A percentile compares a stretch with the other conserved stretches of the same genome.
These are phyloP conservation scores for Nicator chloris DNA, from an alignment of 2,113 vertebrate genomes.

Conservation along the genomic window DNA sequence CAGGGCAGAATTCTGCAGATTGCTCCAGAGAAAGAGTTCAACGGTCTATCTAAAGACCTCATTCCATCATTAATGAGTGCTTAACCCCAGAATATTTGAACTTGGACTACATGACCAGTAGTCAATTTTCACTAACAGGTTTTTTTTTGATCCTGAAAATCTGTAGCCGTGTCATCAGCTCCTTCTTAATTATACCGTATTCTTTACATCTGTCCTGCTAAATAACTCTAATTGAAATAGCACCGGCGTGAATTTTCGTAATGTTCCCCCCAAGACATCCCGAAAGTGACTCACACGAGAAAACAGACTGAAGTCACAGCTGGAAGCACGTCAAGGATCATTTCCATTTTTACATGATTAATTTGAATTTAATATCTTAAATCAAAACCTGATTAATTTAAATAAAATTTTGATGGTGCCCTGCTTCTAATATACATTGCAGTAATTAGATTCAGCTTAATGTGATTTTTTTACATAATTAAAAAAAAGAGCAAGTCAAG, in stretches of 20 bases:
- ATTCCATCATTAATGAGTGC: slow-evolving; percentile 44
- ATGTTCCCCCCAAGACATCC: slow-evolving; percentile 96
- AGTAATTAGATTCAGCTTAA: slow-evolving; percentile 92
- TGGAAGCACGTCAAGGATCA: slow-evolving; percentile 99
- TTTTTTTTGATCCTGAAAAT: slow-evolving; percentile 78
- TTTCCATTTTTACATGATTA: slow-evolving; percentile 99
- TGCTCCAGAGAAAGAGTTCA: slow-evolving; percentile 55
- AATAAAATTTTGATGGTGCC: slow-evolving; percentile 97
- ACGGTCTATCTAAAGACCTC: not conserved
- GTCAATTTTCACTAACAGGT: slow-evolving; percentile 53
- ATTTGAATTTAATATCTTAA: slow-evolving; percentile 99
- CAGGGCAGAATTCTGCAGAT: slow-evolving; percentile 32
- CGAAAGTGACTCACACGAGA: slow-evolving; percentile 91
- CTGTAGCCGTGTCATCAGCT: slow-evolving; percentile 78
- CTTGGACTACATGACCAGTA: slow-evolving; percentile 49
- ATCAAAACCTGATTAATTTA: slow-evolving; percentile 99
- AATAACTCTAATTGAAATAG: slow-evolving; percentile 99
- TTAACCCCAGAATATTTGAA: slow-evolving; percentile 59
- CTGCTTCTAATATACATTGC: slow-evolving; percentile 91
- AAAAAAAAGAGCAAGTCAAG: slow-evolving; percentile 81
- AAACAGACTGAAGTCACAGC: slow-evolving; percentile 98
- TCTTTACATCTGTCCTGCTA: slow-evolving; percentile 99
- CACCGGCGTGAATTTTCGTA: slow-evolving; percentile 97
- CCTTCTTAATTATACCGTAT: slow-evolving; percentile 94
- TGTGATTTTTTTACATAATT: slow-evolving; percentile 88